Evolutionary conservation across 1,140 invertebrate species (phyloP).

Genomic region (Whitmania pigra): DNA sequence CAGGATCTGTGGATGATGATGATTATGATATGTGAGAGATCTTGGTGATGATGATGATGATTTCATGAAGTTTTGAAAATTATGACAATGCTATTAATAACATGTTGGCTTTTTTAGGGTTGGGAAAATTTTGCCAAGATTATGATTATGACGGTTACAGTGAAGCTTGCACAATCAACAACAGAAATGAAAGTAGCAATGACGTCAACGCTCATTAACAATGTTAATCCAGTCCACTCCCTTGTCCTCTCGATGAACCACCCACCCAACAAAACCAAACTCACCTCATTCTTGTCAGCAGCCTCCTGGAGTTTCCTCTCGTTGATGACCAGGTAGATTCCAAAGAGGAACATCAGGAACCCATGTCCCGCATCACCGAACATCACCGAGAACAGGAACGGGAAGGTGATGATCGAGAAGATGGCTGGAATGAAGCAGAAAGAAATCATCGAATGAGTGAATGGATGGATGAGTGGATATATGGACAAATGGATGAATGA

Average conservation of each 20-base stretch:
- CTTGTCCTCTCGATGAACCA: too few species aligned
- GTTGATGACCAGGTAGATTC: slow-evolving; percentile 49
- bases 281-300: slow-evolving; percentile 32
- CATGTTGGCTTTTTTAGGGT: too few species aligned
- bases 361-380: slow-evolving; percentile 94
- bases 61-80: not conserved
- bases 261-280: not conserved
- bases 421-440: slow-evolving; percentile 48
- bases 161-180: not conserved
- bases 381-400: slow-evolving; percentile 94
- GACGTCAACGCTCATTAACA: not conserved
- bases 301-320: slow-evolving; percentile 40
- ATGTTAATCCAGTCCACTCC: not conserved
- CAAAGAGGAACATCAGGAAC: slow-evolving; percentile 51
- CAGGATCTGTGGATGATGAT: slow-evolving; percentile 46
- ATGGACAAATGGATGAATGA: not conserved
- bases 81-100: not conserved
- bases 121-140: too few species aligned
- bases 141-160: not conserved
- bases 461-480: not conserved
- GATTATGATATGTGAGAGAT: not conserved
- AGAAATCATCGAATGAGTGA: not conserved
- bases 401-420: slow-evolving; percentile 90
- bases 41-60: not conserved
- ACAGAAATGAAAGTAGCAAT: not conserved